Percentiles rank a stretch among this genome's conserved stretches.
phyloP scores from a whole-genome alignment of 2,113 vertebrate species.

The Clupea harengus region DNA sequence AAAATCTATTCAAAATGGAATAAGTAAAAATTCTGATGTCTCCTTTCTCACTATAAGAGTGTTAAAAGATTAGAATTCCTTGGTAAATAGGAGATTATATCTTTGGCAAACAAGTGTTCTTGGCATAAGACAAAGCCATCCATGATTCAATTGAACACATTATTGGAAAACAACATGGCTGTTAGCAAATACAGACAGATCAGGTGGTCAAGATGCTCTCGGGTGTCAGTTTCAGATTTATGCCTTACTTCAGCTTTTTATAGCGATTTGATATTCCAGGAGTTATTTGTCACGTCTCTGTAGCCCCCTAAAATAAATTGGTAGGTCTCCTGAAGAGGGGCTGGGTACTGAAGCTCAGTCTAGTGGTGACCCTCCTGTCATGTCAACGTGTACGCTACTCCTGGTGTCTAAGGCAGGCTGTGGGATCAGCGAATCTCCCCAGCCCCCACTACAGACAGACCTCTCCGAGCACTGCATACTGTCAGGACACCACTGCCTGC shows the following conservation, averaged over 20 bases:
- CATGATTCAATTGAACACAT: conserved; percentile 33
- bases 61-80: conserved; percentile 6
- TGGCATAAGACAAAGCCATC: conserved; percentile 36
- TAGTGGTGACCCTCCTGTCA: conserved; percentile 70
- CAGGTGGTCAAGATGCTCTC: conserved; percentile 57
- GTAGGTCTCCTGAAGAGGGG: conserved; percentile 64
- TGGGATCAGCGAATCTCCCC: conserved; percentile 52
- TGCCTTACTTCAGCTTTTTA: conserved; percentile 74
- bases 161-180: conserved; percentile 56
- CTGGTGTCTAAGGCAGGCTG: conserved; percentile 43
- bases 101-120: neutral
- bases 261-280: conserved; percentile 75
- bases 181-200: conserved; percentile 48
- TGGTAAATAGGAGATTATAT: neutral
- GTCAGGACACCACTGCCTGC: conserved; percentile 48
- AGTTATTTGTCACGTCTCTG: conserved; percentile 77
- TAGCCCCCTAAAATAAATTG: conserved; percentile 73
- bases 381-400: conserved; percentile 62
- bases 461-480: conserved; percentile 42
- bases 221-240: conserved; percentile 71
- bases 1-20: neutral
- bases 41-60: neutral
- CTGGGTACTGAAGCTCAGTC: conserved; percentile 60
- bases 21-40: neutral
- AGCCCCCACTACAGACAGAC: conserved; percentile 54